Base-by-base conservation (phyloP, 2,797 vertebrate genomes). In the Paratrypauchen microcephalus region DNA sequence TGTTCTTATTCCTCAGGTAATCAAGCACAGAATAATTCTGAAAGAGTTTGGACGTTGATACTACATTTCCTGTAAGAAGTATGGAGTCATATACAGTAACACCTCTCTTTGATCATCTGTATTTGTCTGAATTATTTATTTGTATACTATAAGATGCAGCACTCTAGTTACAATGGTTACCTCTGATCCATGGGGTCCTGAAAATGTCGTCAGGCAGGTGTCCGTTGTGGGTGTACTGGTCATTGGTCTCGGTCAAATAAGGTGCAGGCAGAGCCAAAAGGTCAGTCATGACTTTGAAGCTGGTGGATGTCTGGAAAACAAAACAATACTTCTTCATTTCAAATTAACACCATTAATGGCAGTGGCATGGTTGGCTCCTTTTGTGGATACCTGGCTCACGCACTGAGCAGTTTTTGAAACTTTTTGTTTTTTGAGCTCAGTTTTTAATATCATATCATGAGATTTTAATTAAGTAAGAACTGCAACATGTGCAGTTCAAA, bases 111-210 rank as follows among this genome's bases (percentile, higher is more conserved):
- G 5, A 36, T 36, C 13, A 56, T 15, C 9, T 30, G 16, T 1
- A 18, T 59, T 30, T 19, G 3, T 59, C 32, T 59, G 5, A 28
- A 7, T 18, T 30, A 30, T 15, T 24, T 15, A 5, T 52, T 52
- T 52, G 6, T 21, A 21, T 19, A 3, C 19, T 52, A 3, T 2
- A 23, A 26, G 55, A 26, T 28, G 55, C 24, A 57, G 54, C 13
- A 23, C 12, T 19, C 1, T 1, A 4, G 1, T n/a, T 2, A 15
- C 11, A 13, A 45, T 24, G 13, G 56, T 0, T 75, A 91, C 92
- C 93, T 88, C 86, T 84, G 76, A 77, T 70, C 94, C 93, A 94
- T 0, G 92, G 92, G 0, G 69, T 87, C 69, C 94, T 87, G 83
- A 92, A 94, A 32, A 84, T 76, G 45, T 48, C 79, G 0, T 91